A percentile compares a stretch with the other conserved stretches of the same genome.
phyloP scores from a whole-genome alignment of 2,113 vertebrate genomes.

The Leptodactylus fuscus region DNA sequence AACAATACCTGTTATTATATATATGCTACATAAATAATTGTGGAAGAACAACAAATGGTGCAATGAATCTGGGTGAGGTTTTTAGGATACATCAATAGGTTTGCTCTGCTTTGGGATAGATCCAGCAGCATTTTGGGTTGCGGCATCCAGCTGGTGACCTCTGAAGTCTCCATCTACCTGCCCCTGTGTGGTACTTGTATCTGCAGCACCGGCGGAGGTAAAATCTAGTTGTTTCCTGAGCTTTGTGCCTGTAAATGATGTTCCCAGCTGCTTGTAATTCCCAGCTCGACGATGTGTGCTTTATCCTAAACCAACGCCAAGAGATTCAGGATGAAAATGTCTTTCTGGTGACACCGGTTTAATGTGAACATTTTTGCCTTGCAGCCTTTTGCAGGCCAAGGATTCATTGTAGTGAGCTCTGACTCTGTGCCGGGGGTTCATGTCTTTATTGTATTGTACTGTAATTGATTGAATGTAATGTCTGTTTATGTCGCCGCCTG shows the following conservation, averaged over 20 bases:
- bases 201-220: neutral
- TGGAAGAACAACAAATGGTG: too few species aligned
- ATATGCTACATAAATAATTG: too few species aligned
- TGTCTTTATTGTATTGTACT: neutral
- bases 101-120: too few species aligned
- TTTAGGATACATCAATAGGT: too few species aligned
- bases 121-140: too few species aligned
- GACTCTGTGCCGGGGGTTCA: slow-evolving; percentile 2
- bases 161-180: too few species aligned
- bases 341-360: slow-evolving; percentile 8
- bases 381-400: neutral
- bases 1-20: too few species aligned
- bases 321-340: neutral
- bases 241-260: neutral
- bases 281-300: neutral
- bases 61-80: too few species aligned
- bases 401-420: neutral
- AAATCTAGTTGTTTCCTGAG: neutral
- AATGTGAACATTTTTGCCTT: slow-evolving; percentile 12
- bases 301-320: neutral
- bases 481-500: neutral
- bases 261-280: neutral
- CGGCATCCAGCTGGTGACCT: too few species aligned
- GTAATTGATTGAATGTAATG: neutral
- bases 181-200: too few species aligned